Evolutionary conservation across 2,888 invertebrate genomes (phyloP), one percentile per base, ranked within the genome.

Genomic region (Nemurella pictetii): DNA sequence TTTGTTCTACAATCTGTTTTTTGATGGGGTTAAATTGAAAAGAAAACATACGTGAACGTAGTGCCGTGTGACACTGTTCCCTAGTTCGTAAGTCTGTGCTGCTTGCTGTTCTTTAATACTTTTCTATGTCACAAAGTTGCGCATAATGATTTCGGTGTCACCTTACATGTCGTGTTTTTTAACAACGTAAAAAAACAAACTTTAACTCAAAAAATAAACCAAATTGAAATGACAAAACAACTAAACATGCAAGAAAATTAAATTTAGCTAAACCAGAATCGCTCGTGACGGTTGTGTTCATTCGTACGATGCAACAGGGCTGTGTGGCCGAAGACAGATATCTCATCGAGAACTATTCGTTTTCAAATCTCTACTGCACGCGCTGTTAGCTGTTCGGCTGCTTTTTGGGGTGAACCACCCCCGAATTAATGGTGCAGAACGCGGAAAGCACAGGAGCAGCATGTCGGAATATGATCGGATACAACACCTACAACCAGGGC

Each of bases 381-480:
- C 86, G 82, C 75, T 80, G 84, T 83, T 85, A 86, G 84, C 86
- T 15, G 75, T 25, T 27, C 1, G 15, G 28, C 27, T 3, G n/a
- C 74, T 4, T 3, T 75, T 75, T 85, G 81, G 85, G 85, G 85
- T 85, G 85, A 85, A 86, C 85, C 86, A 86, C 86, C 85, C 87
- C 87, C 87, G 87, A 86, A 86, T 89, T 88, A 87, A 89, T 89
- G 89, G 89, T 89, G 88, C 89, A 89, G 87, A 88, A 88, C 30
- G 86, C 91, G 91, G 90, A 90, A 87, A 81, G 83, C 77, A 90
- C 90, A 88, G 88, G 89, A 89, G 12, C 82, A 82, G 72, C 92
- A 93, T 93, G 94, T 91, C 93, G 93, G 92, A 94, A 91, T 91
- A 95, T 95, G 94, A 95, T 95, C 92, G 94, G 94, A 89, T 95